Conservation (phyloP, 1,140 invertebrate genomes). For the Coenobita brevimanus region DNA sequence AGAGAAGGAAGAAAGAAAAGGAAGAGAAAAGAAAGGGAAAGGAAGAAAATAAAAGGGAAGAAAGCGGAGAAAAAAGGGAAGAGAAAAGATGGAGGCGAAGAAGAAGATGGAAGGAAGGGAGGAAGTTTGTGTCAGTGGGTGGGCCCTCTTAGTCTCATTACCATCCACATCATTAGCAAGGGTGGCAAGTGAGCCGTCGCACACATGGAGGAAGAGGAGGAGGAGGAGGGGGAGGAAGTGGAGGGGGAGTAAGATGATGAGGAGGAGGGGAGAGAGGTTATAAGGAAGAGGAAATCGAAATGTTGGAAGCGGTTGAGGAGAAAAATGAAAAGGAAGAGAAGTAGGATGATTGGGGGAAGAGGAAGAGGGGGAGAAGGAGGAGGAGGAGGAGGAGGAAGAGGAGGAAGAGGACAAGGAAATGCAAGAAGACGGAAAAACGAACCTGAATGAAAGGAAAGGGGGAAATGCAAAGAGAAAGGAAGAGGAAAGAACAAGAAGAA, state of each 20-base stretch:
- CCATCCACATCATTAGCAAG: too few species aligned
- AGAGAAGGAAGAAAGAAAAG: too few species aligned
- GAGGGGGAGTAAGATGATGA: neutral
- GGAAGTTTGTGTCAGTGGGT: neutral
- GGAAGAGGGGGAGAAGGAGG: neutral
- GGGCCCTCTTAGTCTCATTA: too few species aligned
- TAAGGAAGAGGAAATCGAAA: neutral
- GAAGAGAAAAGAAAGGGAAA: too few species aligned
- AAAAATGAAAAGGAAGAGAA: neutral
- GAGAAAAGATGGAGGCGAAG: neutral
- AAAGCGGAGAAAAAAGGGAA: too few species aligned
- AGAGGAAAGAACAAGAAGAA: neutral
- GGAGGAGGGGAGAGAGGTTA: neutral
- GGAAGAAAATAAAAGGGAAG: too few species aligned
- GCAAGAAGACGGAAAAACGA: neutral
- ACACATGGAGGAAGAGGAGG: neutral
- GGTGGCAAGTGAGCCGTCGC: neutral
- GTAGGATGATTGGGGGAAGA: neutral
- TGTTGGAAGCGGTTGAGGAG: neutral
- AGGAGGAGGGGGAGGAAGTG: neutral
- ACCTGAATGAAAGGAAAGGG: neutral
- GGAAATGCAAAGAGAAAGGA: neutral
- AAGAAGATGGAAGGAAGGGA: neutral
- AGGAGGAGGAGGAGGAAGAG: slow-evolving; percentile 9
- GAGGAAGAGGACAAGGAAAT: neutral